Evolutionary conservation across 1,140 invertebrate species (phyloP).

Genomic region (Drosophila nannoptera): DNA sequence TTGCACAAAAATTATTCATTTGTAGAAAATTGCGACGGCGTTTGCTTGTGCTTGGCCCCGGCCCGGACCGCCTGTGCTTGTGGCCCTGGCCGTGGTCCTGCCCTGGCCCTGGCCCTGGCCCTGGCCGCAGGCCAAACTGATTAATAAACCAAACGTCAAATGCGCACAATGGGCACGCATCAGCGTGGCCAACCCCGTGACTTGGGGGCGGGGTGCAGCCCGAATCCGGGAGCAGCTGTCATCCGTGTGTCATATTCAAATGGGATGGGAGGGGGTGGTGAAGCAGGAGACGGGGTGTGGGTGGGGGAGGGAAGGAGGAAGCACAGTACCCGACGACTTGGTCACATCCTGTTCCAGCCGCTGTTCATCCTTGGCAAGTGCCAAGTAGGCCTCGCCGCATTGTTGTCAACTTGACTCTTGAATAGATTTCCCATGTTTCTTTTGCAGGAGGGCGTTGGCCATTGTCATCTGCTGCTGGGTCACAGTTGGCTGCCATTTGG

Average conservation of each 20-base stretch:
- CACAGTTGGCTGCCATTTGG: slow-evolving; percentile 76
- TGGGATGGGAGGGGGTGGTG: slow-evolving; percentile 17
- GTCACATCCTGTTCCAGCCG: slow-evolving; percentile 36
- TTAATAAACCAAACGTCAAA: slow-evolving; percentile 79
- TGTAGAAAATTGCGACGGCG: slow-evolving; percentile 68
- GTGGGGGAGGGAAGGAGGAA: slow-evolving; percentile 9
- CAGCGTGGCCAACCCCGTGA: slow-evolving; percentile 54
- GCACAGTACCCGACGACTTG: slow-evolving; percentile 1
- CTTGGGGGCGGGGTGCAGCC: slow-evolving; percentile 4
- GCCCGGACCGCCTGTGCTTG: slow-evolving; percentile 6
- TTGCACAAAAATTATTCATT: slow-evolving; percentile 71
- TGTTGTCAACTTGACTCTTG: slow-evolving; percentile 77
- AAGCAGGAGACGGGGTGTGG: not conserved
- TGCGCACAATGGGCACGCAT: slow-evolving; percentile 70
- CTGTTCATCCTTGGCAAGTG: slow-evolving; percentile 47
- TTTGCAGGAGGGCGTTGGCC: slow-evolving; percentile 53
- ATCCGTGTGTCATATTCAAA: slow-evolving; percentile 72
- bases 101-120: not conserved
- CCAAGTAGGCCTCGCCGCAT: slow-evolving; percentile 60
- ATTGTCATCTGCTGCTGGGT: slow-evolving; percentile 67
- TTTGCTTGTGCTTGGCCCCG: slow-evolving; percentile 24
- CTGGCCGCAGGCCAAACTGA: slow-evolving; percentile 74
- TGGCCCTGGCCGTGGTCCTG: slow-evolving; percentile 14
- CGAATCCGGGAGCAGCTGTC: slow-evolving; percentile 66
- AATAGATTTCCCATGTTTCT: slow-evolving; percentile 47